These are phyloP conservation scores for Athalia circularis DNA, from an alignment of 2,888 invertebrate species.

Conservation along the genomic window DNA sequence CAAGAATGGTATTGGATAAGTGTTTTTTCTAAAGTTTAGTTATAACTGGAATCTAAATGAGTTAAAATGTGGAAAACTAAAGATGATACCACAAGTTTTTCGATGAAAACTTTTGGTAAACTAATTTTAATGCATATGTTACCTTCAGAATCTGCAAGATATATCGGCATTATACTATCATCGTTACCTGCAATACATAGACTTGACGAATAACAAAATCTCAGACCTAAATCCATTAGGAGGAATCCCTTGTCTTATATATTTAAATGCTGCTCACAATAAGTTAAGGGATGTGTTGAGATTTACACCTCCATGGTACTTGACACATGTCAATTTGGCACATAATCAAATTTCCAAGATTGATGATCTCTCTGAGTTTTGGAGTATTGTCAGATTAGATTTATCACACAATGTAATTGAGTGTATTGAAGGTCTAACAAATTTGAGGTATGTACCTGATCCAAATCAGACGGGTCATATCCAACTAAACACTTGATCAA, in stretches of 20 bases:
- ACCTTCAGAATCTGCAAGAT: conserved; percentile 72
- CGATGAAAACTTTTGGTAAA: neutral
- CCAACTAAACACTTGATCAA: neutral
- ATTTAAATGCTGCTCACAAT: conserved; percentile 78
- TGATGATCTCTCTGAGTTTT: conserved; percentile 77
- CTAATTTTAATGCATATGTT: conserved; percentile 11
- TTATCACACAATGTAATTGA: conserved; percentile 79
- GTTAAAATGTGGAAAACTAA: too few species aligned
- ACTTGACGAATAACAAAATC: conserved; percentile 78
- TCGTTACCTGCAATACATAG: conserved; percentile 79
- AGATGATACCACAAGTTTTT: too few species aligned
- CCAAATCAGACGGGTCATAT: too few species aligned
- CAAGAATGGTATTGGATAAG: conserved; percentile 60
- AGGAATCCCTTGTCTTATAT: conserved; percentile 77
- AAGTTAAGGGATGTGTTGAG: conserved; percentile 75
- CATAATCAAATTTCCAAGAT: conserved; percentile 77
- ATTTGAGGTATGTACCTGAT: conserved; percentile 73
- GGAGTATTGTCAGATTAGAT: conserved; percentile 79
- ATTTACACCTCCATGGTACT: conserved; percentile 79
- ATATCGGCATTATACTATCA: conserved; percentile 76
- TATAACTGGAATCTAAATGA: too few species aligned
- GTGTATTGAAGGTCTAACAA: conserved; percentile 76
- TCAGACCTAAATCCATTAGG: conserved; percentile 76
- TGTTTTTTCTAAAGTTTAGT: too few species aligned
- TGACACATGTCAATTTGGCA: conserved; percentile 79